Evolutionary conservation across 2,113 vertebrate species (phyloP), one percentile per base, ranked within the genome.

Genomic region (Cyanistes caeruleus): DNA sequence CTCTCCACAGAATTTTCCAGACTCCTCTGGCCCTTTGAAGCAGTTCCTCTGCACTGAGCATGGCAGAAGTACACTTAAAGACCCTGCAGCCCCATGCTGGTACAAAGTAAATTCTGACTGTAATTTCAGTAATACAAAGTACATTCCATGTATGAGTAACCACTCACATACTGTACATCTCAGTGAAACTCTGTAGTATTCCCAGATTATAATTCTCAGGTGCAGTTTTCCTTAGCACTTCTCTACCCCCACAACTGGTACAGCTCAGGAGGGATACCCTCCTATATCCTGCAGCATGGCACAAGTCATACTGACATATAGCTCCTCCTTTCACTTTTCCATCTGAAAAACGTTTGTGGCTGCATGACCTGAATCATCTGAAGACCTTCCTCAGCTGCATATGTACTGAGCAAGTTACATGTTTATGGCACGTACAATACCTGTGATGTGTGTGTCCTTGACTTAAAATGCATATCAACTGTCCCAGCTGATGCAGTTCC

Each of bases 221-320:
- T 63, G 13, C 15, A 55, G 10, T 55, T 69, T 69, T 74, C 15
- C 27, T 44, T 30, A 53, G 30, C 4, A 8, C 8, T 79, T 80
- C 13, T 30, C 30, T 65, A 37, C 10, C 13, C 68, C 25, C 46
- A 43, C 17, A 31, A 41, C 4, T 23, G 23, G 7, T 64, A 77
- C 9, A 33, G n/a, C 7, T 10, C 15, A n/a, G 27, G 11, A 22
- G 17, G 84, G 13, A 2, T 22, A 14, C 30, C 0, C 0, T n/a
- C 13, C 44, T 1, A 1, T 15, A 30, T 60, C 30, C 41, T 39
- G 37, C 20, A 74, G 15, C 10, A 44, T 23, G 15, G 73, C 35
- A 28, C 2, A 68, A 72, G 19, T 44, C 48, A 22, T n/a, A 59
- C 8, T 39, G 24, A 39, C 1, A 4, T 23, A 28, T 4, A 20